Conservation (phyloP, 2,113 vertebrate genomes). For the Tapirus terrestris region DNA sequence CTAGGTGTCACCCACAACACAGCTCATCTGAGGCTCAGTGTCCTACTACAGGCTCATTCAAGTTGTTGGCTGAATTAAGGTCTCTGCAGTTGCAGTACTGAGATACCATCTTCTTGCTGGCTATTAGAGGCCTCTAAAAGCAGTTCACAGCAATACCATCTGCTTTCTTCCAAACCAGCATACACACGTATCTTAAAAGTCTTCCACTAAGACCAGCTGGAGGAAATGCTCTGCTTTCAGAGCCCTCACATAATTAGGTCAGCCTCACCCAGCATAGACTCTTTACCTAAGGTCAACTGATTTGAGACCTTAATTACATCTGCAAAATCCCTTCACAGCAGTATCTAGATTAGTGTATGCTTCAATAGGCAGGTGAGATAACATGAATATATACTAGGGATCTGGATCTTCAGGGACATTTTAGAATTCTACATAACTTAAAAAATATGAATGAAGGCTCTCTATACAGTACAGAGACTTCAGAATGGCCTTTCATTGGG, state of each 20-base stretch:
- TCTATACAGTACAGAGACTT: neutral
- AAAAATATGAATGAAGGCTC: neutral
- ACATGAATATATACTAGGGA: neutral
- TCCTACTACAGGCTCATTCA: neutral
- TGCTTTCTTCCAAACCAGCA: neutral
- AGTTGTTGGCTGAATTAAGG: neutral
- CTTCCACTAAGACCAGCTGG: neutral
- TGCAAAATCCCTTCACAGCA: neutral
- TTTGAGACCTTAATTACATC: neutral
- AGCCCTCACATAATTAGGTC: neutral
- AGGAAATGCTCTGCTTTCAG: neutral
- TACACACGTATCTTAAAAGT: neutral
- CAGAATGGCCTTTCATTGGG: neutral
- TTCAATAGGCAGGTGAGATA: neutral
- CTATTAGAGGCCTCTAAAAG: neutral
- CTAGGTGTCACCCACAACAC: neutral
- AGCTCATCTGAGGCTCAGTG: neutral
- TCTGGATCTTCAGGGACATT: neutral
- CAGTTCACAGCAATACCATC: neutral
- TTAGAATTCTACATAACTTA: neutral
- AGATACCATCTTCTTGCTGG: neutral
- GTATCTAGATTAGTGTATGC: neutral
- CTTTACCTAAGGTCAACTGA: neutral
- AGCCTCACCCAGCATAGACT: neutral
- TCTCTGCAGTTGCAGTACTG: neutral